A percentile compares a stretch with the other conserved stretches of the same genome.
Evolutionary conservation across 2,113 vertebrate species (phyloP).

Genomic region (Coregonus clupeaformis): DNA sequence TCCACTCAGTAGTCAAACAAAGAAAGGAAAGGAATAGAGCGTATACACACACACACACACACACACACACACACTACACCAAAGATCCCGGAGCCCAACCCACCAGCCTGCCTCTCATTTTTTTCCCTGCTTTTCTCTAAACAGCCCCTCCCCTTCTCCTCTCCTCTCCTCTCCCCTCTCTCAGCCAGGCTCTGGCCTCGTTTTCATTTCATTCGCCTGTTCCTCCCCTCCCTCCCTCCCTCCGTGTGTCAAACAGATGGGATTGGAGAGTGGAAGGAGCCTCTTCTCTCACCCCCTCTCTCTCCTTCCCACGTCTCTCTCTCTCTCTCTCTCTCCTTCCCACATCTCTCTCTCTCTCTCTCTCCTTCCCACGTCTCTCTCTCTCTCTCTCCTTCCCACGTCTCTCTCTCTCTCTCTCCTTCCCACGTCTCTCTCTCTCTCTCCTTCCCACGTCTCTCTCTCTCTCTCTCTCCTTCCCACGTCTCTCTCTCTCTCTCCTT

Average conservation of each 20-base stretch:
- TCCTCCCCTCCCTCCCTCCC: constrained; percentile 48
- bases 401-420: no score
- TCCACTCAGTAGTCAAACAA: constrained; percentile 82
- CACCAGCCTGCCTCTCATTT: constrained; percentile 73
- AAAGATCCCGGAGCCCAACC: constrained; percentile 72
- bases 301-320: constrained; percentile 23
- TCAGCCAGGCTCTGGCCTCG: constrained; percentile 70
- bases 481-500: no score
- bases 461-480: no score
- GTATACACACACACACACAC: constrained; percentile 42
- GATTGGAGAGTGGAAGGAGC: constrained; percentile 67
- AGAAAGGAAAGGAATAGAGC: constrained; percentile 79
- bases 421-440: no score
- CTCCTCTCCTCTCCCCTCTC: constrained; percentile 51
- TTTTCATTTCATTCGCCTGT: constrained; percentile 75
- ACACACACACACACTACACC: constrained; percentile 48
- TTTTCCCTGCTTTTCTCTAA: constrained; percentile 73
- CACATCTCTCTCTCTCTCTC: no score
- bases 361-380: no score
- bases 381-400: no score
- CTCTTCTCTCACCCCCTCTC: constrained; percentile 30
- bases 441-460: no score
- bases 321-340: no score
- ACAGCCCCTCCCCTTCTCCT: constrained; percentile 74
- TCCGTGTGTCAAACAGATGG: constrained; percentile 74